These are phyloP conservation scores for Phallusia fumigata DNA, from an alignment of 23 tunicate genomes.

Conservation along the genomic window DNA sequence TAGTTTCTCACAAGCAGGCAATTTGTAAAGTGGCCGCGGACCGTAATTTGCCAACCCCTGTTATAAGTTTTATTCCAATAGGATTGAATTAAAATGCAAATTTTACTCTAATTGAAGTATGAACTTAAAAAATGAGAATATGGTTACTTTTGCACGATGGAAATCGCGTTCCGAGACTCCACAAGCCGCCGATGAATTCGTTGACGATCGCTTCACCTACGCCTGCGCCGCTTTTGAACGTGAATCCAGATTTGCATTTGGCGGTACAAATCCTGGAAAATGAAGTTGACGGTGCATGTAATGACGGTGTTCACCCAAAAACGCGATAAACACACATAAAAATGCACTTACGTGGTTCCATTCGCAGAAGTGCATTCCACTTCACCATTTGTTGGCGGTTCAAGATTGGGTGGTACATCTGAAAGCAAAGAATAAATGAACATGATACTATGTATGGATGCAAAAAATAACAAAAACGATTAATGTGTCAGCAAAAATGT, in stretches of 20 bases:
- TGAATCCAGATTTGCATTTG: slow-evolving; percentile 90
- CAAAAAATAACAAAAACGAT: no score
- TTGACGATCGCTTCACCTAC: slow-evolving; percentile 55
- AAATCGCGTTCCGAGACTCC: slow-evolving; percentile 57
- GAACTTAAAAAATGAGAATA: background rate
- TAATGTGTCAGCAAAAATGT: no score
- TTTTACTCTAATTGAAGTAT: no score
- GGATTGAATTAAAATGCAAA: no score
- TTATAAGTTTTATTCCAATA: no score
- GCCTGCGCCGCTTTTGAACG: slow-evolving; percentile 60
- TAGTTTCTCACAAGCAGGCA: no score
- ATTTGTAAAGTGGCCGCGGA: no score
- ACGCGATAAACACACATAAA: background rate
- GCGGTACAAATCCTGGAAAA: slow-evolving; percentile 77
- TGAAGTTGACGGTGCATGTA: no score
- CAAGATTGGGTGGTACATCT: slow-evolving; percentile 28
- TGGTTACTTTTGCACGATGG: slow-evolving; percentile 76
- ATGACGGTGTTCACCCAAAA: no score
- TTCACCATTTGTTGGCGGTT: slow-evolving; percentile 90
- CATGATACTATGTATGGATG: no score
- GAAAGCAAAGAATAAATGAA: no score
- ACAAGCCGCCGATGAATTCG: slow-evolving; percentile 48
- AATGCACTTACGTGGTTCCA: slow-evolving; percentile 60
- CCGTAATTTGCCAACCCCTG: no score
- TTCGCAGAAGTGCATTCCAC: slow-evolving; percentile 72